Conservation (phyloP, 2,113 vertebrate genomes). For the Alectura lathami region DNA sequence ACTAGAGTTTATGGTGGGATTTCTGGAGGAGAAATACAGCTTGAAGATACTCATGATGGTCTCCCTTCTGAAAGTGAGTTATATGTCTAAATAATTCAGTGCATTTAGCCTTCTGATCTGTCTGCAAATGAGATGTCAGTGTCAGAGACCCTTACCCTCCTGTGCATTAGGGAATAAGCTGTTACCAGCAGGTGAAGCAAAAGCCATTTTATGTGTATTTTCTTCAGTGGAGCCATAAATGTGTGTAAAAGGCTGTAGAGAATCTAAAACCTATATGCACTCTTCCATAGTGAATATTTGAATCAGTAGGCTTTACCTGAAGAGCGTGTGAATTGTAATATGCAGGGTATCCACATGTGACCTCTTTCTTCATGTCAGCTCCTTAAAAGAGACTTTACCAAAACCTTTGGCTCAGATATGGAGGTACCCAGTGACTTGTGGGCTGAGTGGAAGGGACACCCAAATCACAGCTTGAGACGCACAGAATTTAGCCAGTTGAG, state of each 20-base stretch:
- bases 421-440: background rate
- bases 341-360: background rate
- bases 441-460: background rate
- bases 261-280: background rate
- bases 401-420: background rate
- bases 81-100: background rate
- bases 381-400: background rate
- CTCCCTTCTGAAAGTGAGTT: background rate
- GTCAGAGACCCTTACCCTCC: background rate
- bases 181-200: background rate
- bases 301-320: background rate
- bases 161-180: background rate
- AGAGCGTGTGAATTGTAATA: background rate
- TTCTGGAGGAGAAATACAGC: background rate
- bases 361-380: no score
- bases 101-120: background rate
- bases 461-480: background rate
- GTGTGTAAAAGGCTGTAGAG: background rate
- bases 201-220: background rate
- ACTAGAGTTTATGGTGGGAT: background rate
- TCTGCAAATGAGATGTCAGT: background rate
- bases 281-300: background rate
- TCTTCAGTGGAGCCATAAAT: background rate
- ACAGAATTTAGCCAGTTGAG: background rate
- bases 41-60: accelerated